phyloP scores from a whole-genome alignment of 2,113 vertebrate species.

The Climacteris rufus region DNA sequence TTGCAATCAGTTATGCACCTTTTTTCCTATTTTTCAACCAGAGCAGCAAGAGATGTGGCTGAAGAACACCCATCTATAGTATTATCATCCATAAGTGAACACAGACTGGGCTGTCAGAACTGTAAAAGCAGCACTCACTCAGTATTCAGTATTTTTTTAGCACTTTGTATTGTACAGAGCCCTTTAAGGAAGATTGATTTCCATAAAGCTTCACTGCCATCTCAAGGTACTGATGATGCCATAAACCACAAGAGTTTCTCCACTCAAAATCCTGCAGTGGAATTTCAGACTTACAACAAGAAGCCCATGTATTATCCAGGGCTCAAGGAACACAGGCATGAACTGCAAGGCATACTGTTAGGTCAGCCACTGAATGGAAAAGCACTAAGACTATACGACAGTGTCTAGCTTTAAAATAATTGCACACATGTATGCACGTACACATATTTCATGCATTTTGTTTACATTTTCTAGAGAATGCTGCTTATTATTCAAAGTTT shows the following conservation, averaged over 20 bases:
- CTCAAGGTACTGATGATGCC: slow-evolving; percentile 12
- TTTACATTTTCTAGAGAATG: background rate
- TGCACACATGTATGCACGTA: background rate
- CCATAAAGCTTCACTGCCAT: slow-evolving; percentile 8
- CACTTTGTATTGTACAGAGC: background rate
- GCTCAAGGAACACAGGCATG: background rate
- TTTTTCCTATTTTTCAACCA: background rate
- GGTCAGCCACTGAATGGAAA: background rate
- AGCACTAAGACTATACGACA: background rate
- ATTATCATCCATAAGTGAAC: background rate
- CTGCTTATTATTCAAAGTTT: background rate
- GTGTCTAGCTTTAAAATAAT: background rate
- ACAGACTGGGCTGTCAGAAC: background rate
- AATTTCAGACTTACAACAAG: background rate
- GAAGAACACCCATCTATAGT: background rate
- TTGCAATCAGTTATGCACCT: background rate
- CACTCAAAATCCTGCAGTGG: background rate
- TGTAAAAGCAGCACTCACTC: slow-evolving; percentile 24
- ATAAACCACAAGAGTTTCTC: slow-evolving; percentile 39
- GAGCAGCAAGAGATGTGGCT: background rate
- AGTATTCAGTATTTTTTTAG: slow-evolving; percentile 42
- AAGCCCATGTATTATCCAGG: background rate
- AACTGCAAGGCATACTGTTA: background rate
- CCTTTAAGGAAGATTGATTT: slow-evolving; percentile 39
- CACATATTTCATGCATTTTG: background rate